These are phyloP conservation scores for Euzetes globulus DNA, from an alignment of 2,888 invertebrate genomes.

Conservation along the genomic window DNA sequence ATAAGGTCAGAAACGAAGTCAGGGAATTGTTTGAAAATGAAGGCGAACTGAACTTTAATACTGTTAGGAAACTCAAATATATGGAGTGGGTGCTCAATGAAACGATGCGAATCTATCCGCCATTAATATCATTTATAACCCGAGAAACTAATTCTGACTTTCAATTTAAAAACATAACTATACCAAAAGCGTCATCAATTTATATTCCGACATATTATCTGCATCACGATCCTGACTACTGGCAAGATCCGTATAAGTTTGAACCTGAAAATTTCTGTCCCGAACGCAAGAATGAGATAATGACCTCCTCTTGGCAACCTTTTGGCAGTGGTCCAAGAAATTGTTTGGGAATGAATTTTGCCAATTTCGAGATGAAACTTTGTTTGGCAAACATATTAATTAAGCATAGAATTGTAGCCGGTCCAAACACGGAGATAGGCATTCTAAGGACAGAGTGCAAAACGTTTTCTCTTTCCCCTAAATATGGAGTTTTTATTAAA, in stretches of 20 bases:
- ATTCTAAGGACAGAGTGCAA: too few relatives aligned
- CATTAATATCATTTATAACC: constrained; percentile 39
- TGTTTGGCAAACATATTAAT: too few relatives aligned
- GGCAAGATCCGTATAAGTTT: constrained; percentile 43
- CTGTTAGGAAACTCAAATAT: constrained; percentile 38
- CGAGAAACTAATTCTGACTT: constrained; percentile 36
- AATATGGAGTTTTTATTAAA: too few relatives aligned
- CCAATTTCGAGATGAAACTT: too few relatives aligned
- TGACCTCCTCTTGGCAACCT: constrained; percentile 37
- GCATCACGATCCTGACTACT: constrained; percentile 42
- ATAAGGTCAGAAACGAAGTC: constrained; percentile 38
- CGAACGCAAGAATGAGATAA: background rate
- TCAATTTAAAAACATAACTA: constrained; percentile 36
- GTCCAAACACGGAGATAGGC: too few relatives aligned
- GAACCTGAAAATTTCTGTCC: constrained; percentile 42
- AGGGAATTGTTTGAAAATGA: constrained; percentile 16
- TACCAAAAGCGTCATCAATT: constrained; percentile 42
- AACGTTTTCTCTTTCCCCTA: too few relatives aligned
- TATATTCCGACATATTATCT: constrained; percentile 42
- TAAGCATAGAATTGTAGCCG: too few relatives aligned
- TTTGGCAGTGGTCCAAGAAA: constrained; percentile 40
- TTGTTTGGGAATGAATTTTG: too few relatives aligned
- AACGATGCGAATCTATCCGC: constrained; percentile 40
- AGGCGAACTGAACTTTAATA: constrained; percentile 39
- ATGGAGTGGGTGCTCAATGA: constrained; percentile 39